Evolutionary conservation across 2,797 vertebrate species (phyloP).

Genomic region (Betta splendens): DNA sequence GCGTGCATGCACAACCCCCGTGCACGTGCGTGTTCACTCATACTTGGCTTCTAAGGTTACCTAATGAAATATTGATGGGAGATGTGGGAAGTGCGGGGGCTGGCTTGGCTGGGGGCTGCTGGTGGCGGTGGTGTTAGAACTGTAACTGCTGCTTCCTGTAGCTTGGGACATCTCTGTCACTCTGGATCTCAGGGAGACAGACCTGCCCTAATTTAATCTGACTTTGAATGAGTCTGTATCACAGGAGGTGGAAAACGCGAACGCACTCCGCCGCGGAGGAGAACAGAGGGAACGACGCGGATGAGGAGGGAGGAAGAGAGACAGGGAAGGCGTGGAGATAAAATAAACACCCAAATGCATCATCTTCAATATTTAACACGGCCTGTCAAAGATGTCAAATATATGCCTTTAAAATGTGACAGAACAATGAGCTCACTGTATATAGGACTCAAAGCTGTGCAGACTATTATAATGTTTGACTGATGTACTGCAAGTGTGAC

Average conservation of each 20-base stretch:
- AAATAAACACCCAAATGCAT: constrained; percentile 77
- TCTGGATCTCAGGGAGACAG: constrained; percentile 80
- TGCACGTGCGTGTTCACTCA: constrained; percentile 63
- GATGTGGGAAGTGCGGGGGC: constrained; percentile 81
- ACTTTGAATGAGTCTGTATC: constrained; percentile 90
- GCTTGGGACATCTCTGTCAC: constrained; percentile 87
- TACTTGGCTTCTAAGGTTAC: constrained; percentile 82
- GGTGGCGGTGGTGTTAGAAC: constrained; percentile 60
- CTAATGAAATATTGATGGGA: constrained; percentile 93
- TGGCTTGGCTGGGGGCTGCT: constrained; percentile 62
- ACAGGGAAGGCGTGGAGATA: constrained; percentile 44
- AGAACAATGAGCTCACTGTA: constrained; percentile 67
- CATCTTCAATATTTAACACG: constrained; percentile 89
- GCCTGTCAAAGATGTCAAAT: constrained; percentile 72
- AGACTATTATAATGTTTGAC: constrained; percentile 70
- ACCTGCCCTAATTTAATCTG: constrained; percentile 94
- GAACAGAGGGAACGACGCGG: constrained; percentile 41
- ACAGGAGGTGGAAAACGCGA: constrained; percentile 79
- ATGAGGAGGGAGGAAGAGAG: constrained; percentile 17
- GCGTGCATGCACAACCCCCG: constrained; percentile 11
- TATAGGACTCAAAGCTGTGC: constrained; percentile 37
- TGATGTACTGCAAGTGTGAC: constrained; percentile 61
- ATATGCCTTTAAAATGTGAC: constrained; percentile 67
- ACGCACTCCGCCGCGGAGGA: constrained; percentile 72
- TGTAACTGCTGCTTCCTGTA: constrained; percentile 85